Conservation (phyloP, 2,888 invertebrate genomes). For the Rugalucina vietnamica region DNA sequence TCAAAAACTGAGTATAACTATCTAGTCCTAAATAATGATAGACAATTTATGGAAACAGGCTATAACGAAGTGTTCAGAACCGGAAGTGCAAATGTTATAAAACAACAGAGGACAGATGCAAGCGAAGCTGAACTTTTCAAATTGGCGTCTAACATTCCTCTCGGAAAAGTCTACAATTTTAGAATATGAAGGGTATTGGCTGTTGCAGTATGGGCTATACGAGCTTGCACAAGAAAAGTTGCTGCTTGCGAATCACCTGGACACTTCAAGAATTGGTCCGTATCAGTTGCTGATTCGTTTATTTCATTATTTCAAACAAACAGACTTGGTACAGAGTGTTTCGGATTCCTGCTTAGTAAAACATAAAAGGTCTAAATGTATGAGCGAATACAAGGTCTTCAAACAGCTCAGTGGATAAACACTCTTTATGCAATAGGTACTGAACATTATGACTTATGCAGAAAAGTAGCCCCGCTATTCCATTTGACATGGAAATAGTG, state of each 20-base stretch:
- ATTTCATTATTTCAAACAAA: slow-evolving; percentile 10
- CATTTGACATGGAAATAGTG: no score
- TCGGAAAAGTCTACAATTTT: slow-evolving; percentile 73
- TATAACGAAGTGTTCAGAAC: slow-evolving; percentile 69
- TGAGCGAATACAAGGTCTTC: slow-evolving; percentile 4
- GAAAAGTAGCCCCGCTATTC: no score
- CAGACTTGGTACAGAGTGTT: slow-evolving; percentile 21
- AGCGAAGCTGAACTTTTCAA: slow-evolving; percentile 48
- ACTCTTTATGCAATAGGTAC: no score
- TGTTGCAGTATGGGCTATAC: slow-evolving; percentile 67
- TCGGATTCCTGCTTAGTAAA: slow-evolving; percentile 35
- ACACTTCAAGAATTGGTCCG: slow-evolving; percentile 53
- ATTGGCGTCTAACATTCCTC: slow-evolving; percentile 51
- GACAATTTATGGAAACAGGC: slow-evolving; percentile 62
- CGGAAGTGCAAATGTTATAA: slow-evolving; percentile 70
- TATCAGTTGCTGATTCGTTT: slow-evolving; percentile 65
- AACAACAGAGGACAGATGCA: slow-evolving; percentile 45
- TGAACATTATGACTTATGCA: no score
- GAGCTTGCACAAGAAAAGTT: slow-evolving; percentile 64
- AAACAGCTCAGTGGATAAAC: no score
- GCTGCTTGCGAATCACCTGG: slow-evolving; percentile 53
- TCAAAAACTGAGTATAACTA: slow-evolving; percentile 72
- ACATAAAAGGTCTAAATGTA: slow-evolving; percentile 27
- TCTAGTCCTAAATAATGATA: slow-evolving; percentile 59
- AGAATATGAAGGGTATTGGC: slow-evolving; percentile 73